phyloP scores from a whole-genome alignment of 2,888 invertebrate genomes.

The Athetis lepigone region DNA sequence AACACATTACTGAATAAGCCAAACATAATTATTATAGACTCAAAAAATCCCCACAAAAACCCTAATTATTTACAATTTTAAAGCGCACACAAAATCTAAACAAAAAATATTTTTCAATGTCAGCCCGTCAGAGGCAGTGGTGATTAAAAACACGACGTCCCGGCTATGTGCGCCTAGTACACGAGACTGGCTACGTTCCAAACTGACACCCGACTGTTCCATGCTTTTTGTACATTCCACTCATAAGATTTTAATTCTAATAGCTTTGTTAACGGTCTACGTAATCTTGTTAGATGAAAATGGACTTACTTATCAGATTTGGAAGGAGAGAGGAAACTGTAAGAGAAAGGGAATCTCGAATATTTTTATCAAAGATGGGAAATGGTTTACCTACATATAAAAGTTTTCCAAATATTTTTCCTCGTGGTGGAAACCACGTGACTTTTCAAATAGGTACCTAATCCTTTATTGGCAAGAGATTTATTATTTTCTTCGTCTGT shows the following conservation, averaged over 20 bases:
- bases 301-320: conserved; percentile 55
- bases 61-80: conserved; percentile 29
- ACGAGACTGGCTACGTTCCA: conserved; percentile 63
- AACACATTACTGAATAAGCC: conserved; percentile 3
- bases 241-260: conserved; percentile 62
- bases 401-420: conserved; percentile 35
- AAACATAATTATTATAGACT: conserved; percentile 1
- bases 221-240: conserved; percentile 57
- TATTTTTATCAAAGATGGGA: conserved; percentile 46
- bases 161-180: conserved; percentile 50
- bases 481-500: conserved; percentile 10
- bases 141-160: conserved; percentile 62
- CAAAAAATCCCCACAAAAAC: conserved; percentile 15
- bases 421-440: conserved; percentile 28
- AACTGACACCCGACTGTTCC: conserved; percentile 56
- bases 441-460: conserved; percentile 28
- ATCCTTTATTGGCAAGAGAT: conserved; percentile 16
- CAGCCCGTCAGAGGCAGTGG: conserved; percentile 56
- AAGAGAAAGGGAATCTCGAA: conserved; percentile 13
- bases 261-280: conserved; percentile 53
- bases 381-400: conserved; percentile 37
- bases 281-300: conserved; percentile 54
- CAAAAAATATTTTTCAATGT: conserved; percentile 62
- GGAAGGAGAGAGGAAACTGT: conserved; percentile 31
- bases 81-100: conserved; percentile 40